Percentiles rank a stretch among this genome's conserved stretches.
phyloP scores from a whole-genome alignment of 2,113 vertebrate genomes.

The Tachycineta bicolor region DNA sequence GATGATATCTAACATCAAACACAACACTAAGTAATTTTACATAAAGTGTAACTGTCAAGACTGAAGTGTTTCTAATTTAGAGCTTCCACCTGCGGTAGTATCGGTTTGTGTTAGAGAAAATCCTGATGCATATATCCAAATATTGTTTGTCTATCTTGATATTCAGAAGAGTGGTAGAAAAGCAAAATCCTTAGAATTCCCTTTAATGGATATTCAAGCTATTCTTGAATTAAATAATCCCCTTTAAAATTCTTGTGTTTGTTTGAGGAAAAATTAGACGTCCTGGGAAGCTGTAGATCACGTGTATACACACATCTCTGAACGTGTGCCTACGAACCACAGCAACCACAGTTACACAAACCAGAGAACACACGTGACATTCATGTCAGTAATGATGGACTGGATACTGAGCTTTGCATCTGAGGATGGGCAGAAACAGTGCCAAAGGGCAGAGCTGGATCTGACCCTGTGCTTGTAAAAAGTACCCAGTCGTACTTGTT shows the following conservation, averaged over 20 bases:
- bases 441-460: background rate
- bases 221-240: background rate
- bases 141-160: background rate
- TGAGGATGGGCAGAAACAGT: background rate
- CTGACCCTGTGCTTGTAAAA: background rate
- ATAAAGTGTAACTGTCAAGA: background rate
- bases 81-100: background rate
- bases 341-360: background rate
- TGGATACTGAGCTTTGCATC: background rate
- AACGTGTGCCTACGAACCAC: accelerated
- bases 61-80: background rate
- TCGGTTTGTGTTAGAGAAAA: background rate
- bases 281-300: background rate
- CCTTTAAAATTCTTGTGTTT: background rate
- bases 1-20: background rate
- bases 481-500: background rate
- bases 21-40: background rate
- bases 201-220: background rate
- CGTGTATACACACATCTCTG: background rate
- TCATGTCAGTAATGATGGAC: background rate
- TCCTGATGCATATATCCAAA: background rate
- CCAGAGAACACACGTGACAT: background rate
- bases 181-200: background rate
- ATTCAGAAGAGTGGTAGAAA: background rate
- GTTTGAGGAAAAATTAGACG: background rate